Conservation (phyloP, 2,113 vertebrate genomes). For the Phrynosoma platyrhinos region DNA sequence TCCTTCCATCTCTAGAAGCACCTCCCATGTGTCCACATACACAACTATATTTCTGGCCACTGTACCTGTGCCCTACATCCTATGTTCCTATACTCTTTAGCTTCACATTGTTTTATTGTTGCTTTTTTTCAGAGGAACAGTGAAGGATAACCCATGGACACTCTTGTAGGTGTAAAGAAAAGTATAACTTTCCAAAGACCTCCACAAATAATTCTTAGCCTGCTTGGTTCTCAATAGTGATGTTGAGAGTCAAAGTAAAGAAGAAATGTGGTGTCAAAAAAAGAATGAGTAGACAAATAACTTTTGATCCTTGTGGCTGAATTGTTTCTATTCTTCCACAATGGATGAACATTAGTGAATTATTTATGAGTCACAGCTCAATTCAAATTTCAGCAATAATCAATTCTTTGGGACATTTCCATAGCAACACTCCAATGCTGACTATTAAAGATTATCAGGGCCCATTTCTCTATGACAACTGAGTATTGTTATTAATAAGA, state of each 20-base stretch:
- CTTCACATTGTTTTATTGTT: neutral
- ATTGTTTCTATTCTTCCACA: neutral
- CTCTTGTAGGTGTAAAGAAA: neutral
- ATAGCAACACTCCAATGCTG: neutral
- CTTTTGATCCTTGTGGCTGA: neutral
- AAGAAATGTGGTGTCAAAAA: neutral
- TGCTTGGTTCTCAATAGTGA: neutral
- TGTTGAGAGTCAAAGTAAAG: neutral
- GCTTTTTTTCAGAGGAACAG: neutral
- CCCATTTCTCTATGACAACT: neutral
- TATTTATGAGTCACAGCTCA: neutral
- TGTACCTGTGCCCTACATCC: too few relatives aligned
- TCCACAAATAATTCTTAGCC: neutral
- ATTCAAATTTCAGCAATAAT: neutral
- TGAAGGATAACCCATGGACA: neutral
- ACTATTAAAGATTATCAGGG: neutral
- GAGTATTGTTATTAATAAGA: neutral
- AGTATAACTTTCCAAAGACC: neutral
- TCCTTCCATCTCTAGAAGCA: too few relatives aligned
- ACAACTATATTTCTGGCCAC: too few relatives aligned
- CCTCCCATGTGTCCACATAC: too few relatives aligned
- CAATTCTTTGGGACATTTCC: neutral
- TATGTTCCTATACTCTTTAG: neutral
- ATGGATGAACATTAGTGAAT: neutral
- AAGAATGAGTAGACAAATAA: neutral